Conservation (phyloP, 2,113 vertebrate genomes). For the Chauna torquata region DNA sequence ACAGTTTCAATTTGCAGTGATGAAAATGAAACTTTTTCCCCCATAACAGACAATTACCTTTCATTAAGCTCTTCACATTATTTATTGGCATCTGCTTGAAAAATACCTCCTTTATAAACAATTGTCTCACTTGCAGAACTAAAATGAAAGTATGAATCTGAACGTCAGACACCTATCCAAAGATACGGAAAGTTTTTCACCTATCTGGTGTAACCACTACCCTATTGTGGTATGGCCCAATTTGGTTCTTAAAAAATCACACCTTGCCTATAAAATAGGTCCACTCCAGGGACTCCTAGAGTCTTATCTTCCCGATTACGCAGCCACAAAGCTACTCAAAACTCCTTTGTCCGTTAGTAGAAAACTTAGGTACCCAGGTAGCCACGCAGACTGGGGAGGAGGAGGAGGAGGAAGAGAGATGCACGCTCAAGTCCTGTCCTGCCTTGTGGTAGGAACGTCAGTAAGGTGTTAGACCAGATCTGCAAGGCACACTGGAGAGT, state of each 20-base stretch:
- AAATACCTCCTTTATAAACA: not conserved
- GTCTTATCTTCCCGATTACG: not conserved
- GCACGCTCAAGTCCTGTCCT: constrained; percentile 21
- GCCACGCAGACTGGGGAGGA: not conserved
- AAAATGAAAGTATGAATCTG: not conserved
- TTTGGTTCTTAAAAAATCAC: not conserved
- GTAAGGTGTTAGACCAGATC: constrained; percentile 43
- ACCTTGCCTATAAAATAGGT: not conserved
- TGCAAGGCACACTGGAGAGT: not conserved
- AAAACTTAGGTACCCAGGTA: not conserved
- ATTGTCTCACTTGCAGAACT: not conserved
- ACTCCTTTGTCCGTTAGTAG: not conserved
- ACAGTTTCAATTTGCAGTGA: not conserved
- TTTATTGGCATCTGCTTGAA: not conserved
- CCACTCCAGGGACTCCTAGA: not conserved
- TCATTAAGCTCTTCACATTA: not conserved
- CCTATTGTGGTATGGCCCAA: not conserved
- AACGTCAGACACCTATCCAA: not conserved
- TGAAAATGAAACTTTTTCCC: not conserved
- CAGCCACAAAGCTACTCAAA: not conserved
- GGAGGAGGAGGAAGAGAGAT: not conserved
- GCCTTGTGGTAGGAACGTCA: not conserved
- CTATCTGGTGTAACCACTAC: not conserved
- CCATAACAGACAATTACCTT: not conserved
- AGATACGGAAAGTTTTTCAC: accelerated